Base-by-base conservation (phyloP, 2,113 vertebrate genomes). In the Hippoglossus stenolepis region DNA sequence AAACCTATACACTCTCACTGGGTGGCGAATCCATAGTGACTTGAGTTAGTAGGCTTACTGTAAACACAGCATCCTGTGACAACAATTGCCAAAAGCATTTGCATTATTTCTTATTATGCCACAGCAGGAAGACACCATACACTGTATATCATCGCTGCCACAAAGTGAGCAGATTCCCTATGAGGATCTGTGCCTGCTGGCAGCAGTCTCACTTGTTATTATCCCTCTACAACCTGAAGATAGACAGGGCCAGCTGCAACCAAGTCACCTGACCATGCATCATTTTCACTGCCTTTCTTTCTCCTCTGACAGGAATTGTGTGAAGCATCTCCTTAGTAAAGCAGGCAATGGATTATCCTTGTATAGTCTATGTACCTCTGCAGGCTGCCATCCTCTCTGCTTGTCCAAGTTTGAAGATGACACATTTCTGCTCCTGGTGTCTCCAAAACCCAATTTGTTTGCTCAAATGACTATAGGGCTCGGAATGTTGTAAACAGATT, bases 101-200 rank as follows among this genome's bases (percentile, higher is more conserved):
- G 82, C 74, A 89, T 88, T 89, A 78, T 75, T 81, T 80, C 80
- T 80, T 79, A 81, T 86, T 80, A 80, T n/a, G 69, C 73, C 73
- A 66, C 83, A 81, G 78, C 66, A 49, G 83, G 81, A 73, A 65
- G 65, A 85, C 82, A 72, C 80, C 60, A 72, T 65, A 74, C 59
- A 76, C n/a, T 56, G 77, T 20, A 65, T 45, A 78, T 72, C 23
- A 43, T 43, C 31, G 56, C 47, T 75, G 57, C 75, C 73, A 77
- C 71, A 86, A 79, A 86, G 77, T 53, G 63, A 77, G 73, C 56
- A 56, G 47, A 73, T 75, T 86, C 40, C 54, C 70, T 40, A 8
- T 21, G 53, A 87, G 72, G 26, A 81, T 53, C 64, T 60, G 43
- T 73, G 65, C 61, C 82, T 5, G 47, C 85, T 81, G 84, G 69